Percentiles rank a stretch among this genome's conserved stretches.
phyloP scores from a whole-genome alignment of 2,888 invertebrate species.

The Incurvaria masculella region DNA sequence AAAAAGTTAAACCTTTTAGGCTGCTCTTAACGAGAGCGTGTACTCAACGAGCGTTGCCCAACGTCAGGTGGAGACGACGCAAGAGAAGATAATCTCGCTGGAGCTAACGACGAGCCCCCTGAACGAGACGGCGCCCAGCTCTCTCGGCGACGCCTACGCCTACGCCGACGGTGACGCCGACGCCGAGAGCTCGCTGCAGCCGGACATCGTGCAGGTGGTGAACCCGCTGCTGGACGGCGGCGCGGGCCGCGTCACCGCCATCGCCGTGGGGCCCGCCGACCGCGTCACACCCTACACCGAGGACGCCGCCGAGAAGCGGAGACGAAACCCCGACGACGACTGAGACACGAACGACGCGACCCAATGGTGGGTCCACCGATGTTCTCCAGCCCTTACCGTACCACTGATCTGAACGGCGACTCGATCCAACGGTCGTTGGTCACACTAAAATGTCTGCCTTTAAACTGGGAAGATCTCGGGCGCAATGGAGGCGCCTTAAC shows the following conservation, averaged over 20 bases:
- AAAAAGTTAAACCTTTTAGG: too few species aligned
- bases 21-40: too few species aligned
- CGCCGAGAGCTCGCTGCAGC: conserved; percentile 52
- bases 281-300: conserved; percentile 39
- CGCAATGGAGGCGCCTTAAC: too few species aligned
- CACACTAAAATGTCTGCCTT: too few species aligned
- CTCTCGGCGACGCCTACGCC: conserved; percentile 31
- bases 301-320: conserved; percentile 13
- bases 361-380: too few species aligned
- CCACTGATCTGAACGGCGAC: too few species aligned
- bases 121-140: conserved; percentile 53
- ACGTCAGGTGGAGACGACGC: conserved; percentile 91
- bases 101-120: conserved; percentile 70
- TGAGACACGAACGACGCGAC: too few species aligned
- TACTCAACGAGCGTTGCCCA: too few species aligned
- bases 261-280: conserved; percentile 44
- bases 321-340: conserved; percentile 5
- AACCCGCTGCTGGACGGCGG: conserved; percentile 49
- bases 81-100: conserved; percentile 87
- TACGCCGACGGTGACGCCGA: conserved; percentile 35
- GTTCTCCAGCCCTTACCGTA: too few species aligned
- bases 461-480: too few species aligned
- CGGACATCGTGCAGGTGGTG: conserved; percentile 53
- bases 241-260: conserved; percentile 45
- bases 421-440: too few species aligned